Conservation (phyloP, 2,888 invertebrate genomes). For the Galerucella pusilla region DNA sequence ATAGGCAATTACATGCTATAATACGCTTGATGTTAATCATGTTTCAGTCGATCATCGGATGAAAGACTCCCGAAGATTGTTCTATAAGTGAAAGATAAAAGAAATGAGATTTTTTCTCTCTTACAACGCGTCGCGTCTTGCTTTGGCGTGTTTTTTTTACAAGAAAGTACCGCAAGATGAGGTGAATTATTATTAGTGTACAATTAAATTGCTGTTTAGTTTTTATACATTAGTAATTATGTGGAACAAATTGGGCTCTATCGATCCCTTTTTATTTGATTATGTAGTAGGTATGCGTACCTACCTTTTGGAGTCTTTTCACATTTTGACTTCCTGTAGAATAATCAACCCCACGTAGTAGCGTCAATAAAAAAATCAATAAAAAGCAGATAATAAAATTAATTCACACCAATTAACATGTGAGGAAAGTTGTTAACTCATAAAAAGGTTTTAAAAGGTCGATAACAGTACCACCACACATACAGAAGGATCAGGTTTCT, state of each 20-base stretch:
- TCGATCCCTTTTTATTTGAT: neutral
- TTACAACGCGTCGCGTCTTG: neutral
- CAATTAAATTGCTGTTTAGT: conserved; percentile 1
- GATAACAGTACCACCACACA: too few relatives aligned
- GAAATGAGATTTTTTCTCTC: conserved; percentile 18
- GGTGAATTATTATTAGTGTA: neutral
- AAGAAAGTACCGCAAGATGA: neutral
- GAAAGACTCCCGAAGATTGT: conserved; percentile 33
- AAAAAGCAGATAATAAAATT: too few relatives aligned
- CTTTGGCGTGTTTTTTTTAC: neutral
- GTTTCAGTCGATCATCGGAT: conserved; percentile 21
- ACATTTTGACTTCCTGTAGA: too few relatives aligned
- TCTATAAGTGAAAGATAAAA: conserved; percentile 36
- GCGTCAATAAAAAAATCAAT: too few relatives aligned
- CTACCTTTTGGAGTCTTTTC: too few relatives aligned
- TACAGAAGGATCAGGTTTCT: too few relatives aligned
- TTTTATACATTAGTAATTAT: neutral
- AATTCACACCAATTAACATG: too few relatives aligned
- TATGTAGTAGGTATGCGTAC: neutral
- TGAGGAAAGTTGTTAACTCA: too few relatives aligned
- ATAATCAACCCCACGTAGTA: too few relatives aligned
- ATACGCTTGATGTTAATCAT: conserved; percentile 35
- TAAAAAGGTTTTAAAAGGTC: too few relatives aligned
- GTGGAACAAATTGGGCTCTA: neutral
- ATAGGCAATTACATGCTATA: conserved; percentile 40